Evolutionary conservation across 2,888 invertebrate species (phyloP).

Genomic region (Apotomis turbidana): DNA sequence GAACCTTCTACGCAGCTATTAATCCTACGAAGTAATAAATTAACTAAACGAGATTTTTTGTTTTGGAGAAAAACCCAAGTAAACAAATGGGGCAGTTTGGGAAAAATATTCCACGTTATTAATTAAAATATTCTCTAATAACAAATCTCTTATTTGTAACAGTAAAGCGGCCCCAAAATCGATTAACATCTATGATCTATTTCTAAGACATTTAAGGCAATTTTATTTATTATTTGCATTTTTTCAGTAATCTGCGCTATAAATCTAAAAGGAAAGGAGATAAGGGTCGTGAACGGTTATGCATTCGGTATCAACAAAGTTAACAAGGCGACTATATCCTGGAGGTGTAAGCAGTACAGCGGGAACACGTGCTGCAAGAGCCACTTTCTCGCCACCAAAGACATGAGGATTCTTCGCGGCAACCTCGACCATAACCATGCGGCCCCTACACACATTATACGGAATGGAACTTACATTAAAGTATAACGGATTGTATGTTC

Average conservation of each 20-base stretch:
- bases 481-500: background rate
- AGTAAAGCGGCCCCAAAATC: too few species aligned
- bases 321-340: slow-evolving; percentile 7
- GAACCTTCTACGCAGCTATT: too few species aligned
- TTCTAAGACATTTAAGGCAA: too few species aligned
- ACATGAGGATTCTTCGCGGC: background rate
- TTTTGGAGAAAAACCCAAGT: too few species aligned
- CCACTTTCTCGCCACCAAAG: slow-evolving; percentile 19
- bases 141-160: too few species aligned
- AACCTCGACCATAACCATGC: slow-evolving; percentile 18
- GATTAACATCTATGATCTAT: too few species aligned
- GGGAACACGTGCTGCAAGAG: slow-evolving; percentile 27
- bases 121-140: too few species aligned
- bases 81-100: too few species aligned
- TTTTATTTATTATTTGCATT: too few species aligned
- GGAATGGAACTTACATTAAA: background rate
- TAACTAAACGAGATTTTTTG: too few species aligned
- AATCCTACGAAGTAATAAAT: too few species aligned
- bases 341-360: slow-evolving; percentile 36
- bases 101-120: too few species aligned
- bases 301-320: slow-evolving; percentile 17
- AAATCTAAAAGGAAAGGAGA: slow-evolving; percentile 16
- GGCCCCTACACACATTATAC: slow-evolving; percentile 1
- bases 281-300: slow-evolving; percentile 9
- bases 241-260: slow-evolving; percentile 28